Percentiles rank a stretch among this genome's conserved stretches.
Conservation (phyloP, 2,797 vertebrate species). For the Chiloscyllium punctatum region DNA sequence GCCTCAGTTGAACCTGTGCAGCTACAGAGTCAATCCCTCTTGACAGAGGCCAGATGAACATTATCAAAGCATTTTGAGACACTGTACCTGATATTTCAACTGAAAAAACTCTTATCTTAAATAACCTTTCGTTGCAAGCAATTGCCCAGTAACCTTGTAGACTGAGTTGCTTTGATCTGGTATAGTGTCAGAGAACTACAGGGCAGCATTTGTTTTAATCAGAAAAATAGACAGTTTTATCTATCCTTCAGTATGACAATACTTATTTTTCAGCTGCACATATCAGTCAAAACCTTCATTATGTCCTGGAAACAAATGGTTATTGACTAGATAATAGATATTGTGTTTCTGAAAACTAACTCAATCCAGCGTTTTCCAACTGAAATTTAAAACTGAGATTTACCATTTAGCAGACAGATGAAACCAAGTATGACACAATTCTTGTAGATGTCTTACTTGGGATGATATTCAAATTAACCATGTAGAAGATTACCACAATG, state of each 20-base stretch:
- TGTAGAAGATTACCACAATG: neutral
- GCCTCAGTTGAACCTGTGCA: neutral
- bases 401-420: neutral
- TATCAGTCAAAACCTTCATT: neutral
- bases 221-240: neutral
- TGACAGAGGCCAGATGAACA: neutral
- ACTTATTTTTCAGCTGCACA: neutral
- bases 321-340: neutral
- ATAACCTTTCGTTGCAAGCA: neutral
- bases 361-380: neutral
- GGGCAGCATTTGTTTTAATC: neutral
- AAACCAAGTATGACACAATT: neutral
- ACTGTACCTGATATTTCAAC: neutral
- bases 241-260: neutral
- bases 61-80: neutral
- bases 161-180: neutral
- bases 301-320: neutral
- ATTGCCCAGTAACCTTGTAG: neutral
- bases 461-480: neutral
- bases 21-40: neutral
- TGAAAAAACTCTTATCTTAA: neutral
- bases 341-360: neutral
- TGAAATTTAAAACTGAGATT: neutral
- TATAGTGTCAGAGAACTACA: neutral
- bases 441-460: neutral